Evolutionary conservation across 2,888 invertebrate species (phyloP).

Genomic region (Caenorhabditis sp.): DNA sequence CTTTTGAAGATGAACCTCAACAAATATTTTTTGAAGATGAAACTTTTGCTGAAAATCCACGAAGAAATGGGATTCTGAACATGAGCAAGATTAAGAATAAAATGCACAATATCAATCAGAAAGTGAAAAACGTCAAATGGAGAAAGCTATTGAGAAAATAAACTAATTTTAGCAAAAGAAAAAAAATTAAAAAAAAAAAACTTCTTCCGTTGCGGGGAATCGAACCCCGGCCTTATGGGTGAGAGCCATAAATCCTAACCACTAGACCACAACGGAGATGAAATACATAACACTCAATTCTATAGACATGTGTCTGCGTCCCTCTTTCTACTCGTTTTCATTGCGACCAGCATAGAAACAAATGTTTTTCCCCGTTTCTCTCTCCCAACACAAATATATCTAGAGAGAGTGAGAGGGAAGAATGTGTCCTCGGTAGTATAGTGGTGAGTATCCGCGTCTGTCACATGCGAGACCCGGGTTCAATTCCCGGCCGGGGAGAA

Average conservation of each 20-base stretch:
- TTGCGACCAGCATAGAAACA: not conserved
- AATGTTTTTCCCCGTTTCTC: no score
- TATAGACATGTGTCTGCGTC: not conserved
- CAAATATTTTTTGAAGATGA: no score
- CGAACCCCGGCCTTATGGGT: conserved; percentile 48
- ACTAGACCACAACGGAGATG: conserved; percentile 9
- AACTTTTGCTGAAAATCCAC: no score
- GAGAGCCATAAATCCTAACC: conserved; percentile 12
- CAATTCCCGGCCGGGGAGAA: conserved; percentile 58
- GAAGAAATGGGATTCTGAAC: no score
- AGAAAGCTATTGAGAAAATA: not conserved
- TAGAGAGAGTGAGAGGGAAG: not conserved
- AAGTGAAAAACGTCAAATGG: not conserved
- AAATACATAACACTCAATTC: not conserved
- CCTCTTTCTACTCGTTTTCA: not conserved
- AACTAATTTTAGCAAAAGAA: no score
- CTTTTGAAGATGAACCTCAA: no score
- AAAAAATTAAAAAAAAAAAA: conserved; percentile 5
- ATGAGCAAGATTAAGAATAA: no score
- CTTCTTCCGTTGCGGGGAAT: conserved; percentile 47
- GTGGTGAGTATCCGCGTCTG: conserved; percentile 59
- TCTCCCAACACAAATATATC: not conserved
- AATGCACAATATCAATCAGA: not conserved
- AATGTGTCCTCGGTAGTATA: conserved; percentile 41
- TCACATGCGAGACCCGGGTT: conserved; percentile 58